Conservation (phyloP, 1,140 invertebrate species). For the Aphis gossypii region DNA sequence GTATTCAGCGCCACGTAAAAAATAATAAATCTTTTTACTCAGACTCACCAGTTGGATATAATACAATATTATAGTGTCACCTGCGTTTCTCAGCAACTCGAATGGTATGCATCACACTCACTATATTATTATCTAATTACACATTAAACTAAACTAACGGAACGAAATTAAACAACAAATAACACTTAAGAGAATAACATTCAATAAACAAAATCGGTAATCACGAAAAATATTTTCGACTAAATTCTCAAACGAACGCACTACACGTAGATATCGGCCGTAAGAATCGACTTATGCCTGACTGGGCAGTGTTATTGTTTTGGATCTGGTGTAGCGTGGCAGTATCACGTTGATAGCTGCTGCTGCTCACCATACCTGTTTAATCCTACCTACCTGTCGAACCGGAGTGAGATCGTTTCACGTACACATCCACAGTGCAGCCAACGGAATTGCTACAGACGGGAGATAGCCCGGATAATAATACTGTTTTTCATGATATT, state of each 20-base stretch:
- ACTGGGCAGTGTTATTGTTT: slow-evolving; percentile 49
- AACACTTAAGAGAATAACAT: background rate
- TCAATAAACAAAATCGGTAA: background rate
- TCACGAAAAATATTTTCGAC: background rate
- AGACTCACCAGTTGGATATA: background rate
- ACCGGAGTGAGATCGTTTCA: slow-evolving; percentile 35
- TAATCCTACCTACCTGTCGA: slow-evolving; percentile 26
- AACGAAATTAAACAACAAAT: background rate
- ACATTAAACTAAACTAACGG: background rate
- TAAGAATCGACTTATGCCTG: slow-evolving; percentile 34
- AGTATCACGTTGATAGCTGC: slow-evolving; percentile 52
- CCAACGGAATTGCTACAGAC: background rate
- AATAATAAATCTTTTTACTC: background rate
- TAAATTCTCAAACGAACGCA: background rate
- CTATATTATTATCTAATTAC: background rate
- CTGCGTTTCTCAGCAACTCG: background rate
- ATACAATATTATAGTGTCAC: background rate
- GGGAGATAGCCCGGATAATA: background rate
- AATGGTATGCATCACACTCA: background rate
- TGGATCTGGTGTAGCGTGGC: slow-evolving; percentile 49
- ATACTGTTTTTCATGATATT: too few species aligned
- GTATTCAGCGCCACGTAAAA: background rate
- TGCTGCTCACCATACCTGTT: slow-evolving; percentile 31
- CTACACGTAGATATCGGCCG: background rate
- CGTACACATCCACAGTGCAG: background rate